phyloP scores from a whole-genome alignment of 2,888 invertebrate genomes.

The Dione juno region DNA sequence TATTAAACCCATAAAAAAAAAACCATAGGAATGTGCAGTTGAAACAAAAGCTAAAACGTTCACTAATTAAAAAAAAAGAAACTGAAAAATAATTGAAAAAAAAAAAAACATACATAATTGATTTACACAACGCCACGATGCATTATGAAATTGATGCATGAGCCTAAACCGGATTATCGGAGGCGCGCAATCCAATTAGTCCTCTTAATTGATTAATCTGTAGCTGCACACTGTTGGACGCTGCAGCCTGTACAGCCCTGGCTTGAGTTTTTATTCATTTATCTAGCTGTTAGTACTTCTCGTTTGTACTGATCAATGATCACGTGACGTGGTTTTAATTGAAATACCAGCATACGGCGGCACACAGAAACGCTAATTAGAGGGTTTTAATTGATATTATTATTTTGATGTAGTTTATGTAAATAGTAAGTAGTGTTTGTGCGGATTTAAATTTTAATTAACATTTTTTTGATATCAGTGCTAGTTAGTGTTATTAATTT shows the following conservation, averaged over 20 bases:
- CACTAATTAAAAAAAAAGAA: constrained; percentile 12
- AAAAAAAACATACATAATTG: background rate
- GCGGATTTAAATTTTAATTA: too few species aligned
- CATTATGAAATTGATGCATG: constrained; percentile 32
- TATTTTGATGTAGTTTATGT: background rate
- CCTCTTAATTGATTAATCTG: constrained; percentile 46
- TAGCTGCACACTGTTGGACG: constrained; percentile 30
- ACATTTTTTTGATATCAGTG: too few species aligned
- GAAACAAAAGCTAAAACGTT: background rate
- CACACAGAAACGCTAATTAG: background rate
- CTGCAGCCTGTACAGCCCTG: constrained; percentile 14
- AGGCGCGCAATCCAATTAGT: constrained; percentile 45
- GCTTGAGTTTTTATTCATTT: constrained; percentile 25
- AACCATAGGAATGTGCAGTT: background rate
- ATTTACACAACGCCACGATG: constrained; percentile 6
- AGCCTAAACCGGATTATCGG: constrained; percentile 42
- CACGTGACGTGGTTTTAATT: constrained; percentile 9
- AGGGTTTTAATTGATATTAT: background rate
- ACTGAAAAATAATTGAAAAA: background rate
- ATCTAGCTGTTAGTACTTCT: constrained; percentile 1
- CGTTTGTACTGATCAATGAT: constrained; percentile 13
- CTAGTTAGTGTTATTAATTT: too few species aligned
- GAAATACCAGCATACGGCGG: background rate
- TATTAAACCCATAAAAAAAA: background rate
- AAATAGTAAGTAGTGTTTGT: too few species aligned